These are phyloP conservation scores for Oryctes rhinoceros DNA, from an alignment of 1,140 invertebrate genomes.

Conservation along the genomic window DNA sequence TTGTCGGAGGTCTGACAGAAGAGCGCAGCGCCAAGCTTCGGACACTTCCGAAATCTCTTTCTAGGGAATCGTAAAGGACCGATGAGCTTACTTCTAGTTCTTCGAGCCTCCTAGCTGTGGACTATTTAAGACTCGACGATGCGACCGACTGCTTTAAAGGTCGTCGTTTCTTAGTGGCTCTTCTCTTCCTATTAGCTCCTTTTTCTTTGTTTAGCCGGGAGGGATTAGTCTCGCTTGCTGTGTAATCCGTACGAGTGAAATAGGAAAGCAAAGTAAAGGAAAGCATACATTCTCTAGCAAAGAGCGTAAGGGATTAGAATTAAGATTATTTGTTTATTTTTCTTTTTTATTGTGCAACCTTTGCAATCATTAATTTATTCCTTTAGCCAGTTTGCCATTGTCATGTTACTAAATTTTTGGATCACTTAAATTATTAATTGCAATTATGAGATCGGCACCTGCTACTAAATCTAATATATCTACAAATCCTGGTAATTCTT, in stretches of 20 bases:
- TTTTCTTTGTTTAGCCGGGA: not conserved
- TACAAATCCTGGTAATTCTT: no score
- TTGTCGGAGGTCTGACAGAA: slow-evolving; percentile 17
- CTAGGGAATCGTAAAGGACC: slow-evolving; percentile 31
- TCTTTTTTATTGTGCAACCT: no score
- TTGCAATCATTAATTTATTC: no score
- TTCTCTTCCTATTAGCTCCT: slow-evolving; percentile 14
- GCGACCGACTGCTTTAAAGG: not conserved
- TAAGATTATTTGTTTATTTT: no score
- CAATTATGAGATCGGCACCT: no score
- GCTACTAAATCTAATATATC: no score
- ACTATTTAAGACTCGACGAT: not conserved
- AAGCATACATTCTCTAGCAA: no score
- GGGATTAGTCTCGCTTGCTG: not conserved
- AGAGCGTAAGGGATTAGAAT: no score
- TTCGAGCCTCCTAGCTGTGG: not conserved
- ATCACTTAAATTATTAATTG: no score
- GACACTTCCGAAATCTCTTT: slow-evolving; percentile 41
- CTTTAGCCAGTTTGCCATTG: no score
- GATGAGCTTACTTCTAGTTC: slow-evolving; percentile 21
- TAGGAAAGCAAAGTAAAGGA: no score
- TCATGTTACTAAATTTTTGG: no score
- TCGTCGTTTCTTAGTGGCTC: not conserved
- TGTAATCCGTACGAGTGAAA: not conserved
- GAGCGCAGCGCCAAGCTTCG: slow-evolving; percentile 5